Percentiles rank a stretch among this genome's conserved stretches.
These are phyloP conservation scores for Sturmia bella DNA, from an alignment of 2,888 invertebrate genomes.

Conservation along the genomic window DNA sequence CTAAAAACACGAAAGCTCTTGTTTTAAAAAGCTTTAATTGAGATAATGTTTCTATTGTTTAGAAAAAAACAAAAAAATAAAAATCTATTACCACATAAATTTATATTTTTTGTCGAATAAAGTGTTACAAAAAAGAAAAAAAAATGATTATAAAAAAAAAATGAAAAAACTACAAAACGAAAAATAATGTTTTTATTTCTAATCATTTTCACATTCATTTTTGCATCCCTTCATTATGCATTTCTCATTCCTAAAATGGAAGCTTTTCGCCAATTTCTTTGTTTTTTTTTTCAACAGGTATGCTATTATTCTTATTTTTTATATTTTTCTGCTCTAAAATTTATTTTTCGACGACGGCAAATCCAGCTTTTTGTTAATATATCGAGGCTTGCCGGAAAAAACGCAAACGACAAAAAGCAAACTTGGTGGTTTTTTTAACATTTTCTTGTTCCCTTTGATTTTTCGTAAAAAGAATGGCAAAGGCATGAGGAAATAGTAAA, in stretches of 20 bases:
- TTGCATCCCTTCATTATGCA: conserved; percentile 19
- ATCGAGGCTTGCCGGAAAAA: too few relatives aligned
- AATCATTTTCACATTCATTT: conserved; percentile 21
- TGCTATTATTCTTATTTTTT: background rate
- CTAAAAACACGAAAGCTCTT: conserved; percentile 62
- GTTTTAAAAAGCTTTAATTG: conserved; percentile 70
- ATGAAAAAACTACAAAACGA: conserved; percentile 51
- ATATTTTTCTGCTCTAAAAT: background rate
- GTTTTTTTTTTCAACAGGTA: background rate
- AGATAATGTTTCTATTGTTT: conserved; percentile 66
- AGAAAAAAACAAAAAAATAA: conserved; percentile 56
- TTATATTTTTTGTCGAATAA: conserved; percentile 64
- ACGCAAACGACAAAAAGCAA: too few relatives aligned
- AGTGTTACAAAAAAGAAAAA: conserved; percentile 63
- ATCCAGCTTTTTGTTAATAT: conserved; percentile 46
- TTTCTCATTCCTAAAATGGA: conserved; percentile 1
- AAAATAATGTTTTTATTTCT: conserved; percentile 48
- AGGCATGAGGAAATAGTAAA: too few relatives aligned
- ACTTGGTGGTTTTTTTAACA: too few relatives aligned
- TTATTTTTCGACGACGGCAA: conserved; percentile 4
- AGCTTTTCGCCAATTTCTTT: background rate
- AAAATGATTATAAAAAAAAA: conserved; percentile 54
- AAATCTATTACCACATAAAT: conserved; percentile 37
- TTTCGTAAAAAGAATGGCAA: too few relatives aligned
- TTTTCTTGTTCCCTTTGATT: too few relatives aligned